phyloP scores from a whole-genome alignment of 1,140 invertebrate species.

The Phymorhynchus buccinoides region DNA sequence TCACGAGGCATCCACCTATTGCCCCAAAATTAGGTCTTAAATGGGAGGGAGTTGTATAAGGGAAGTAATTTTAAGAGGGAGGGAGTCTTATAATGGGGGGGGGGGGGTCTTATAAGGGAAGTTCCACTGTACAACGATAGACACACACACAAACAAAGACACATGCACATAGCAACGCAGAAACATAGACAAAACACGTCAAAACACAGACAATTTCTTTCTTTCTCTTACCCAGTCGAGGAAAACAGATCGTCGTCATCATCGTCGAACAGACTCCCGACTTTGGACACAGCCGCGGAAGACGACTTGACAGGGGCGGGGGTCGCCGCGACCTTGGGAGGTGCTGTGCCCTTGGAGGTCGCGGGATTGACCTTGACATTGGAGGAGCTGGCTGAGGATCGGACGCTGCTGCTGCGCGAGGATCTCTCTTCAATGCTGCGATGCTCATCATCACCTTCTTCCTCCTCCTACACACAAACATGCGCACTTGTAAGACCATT shows the following conservation, averaged over 20 bases:
- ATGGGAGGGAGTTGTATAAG: no score
- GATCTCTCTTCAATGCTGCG: constrained; percentile 21
- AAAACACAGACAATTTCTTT: no score
- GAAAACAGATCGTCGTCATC: constrained; percentile 13
- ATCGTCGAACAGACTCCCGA: neutral
- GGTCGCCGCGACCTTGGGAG: neutral
- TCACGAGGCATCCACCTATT: no score
- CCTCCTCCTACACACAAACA: no score
- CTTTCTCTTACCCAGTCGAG: neutral
- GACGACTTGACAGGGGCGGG: neutral
- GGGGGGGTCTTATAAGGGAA: no score
- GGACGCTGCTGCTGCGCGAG: constrained; percentile 51
- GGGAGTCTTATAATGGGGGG: no score
- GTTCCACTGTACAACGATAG: no score
- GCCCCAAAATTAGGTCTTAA: no score
- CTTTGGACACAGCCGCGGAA: neutral
- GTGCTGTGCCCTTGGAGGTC: no score
- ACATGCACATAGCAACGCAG: constrained; percentile 18
- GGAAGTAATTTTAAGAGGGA: no score
- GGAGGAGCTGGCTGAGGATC: constrained; percentile 43
- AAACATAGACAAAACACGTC: neutral
- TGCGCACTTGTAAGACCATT: no score
- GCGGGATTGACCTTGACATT: constrained; percentile 8
- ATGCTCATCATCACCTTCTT: neutral
- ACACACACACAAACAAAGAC: constrained; percentile 23